Evolutionary conservation across 2,797 vertebrate genomes (phyloP).

Genomic region (Xiphorhynchus erythropygius): DNA sequence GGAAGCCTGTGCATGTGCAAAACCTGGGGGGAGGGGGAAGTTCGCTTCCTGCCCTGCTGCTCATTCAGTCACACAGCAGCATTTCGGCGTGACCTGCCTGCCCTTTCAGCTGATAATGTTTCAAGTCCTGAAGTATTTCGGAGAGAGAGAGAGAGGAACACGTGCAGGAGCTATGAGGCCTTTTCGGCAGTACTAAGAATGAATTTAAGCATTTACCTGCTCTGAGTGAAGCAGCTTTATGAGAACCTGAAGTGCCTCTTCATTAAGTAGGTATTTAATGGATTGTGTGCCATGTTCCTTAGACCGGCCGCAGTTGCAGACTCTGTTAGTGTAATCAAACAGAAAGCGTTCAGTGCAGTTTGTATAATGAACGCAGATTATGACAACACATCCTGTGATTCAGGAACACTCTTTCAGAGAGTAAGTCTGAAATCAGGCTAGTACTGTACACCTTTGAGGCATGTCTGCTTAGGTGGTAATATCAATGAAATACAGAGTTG

Average conservation of each 20-base stretch:
- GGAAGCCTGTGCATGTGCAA: neutral
- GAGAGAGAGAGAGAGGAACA: neutral
- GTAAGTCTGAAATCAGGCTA: neutral
- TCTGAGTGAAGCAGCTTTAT: neutral
- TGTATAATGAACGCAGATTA: neutral
- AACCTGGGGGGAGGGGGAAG: neutral
- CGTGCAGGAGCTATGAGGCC: neutral
- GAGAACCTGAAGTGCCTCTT: neutral
- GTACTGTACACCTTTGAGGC: neutral
- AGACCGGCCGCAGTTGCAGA: neutral
- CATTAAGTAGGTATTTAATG: neutral
- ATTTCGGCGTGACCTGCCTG: neutral
- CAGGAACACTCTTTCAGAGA: neutral
- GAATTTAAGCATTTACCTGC: neutral
- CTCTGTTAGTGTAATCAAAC: neutral
- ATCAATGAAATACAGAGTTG: neutral
- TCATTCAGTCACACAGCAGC: neutral
- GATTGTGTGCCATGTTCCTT: neutral
- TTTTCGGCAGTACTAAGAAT: neutral
- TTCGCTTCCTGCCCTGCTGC: neutral
- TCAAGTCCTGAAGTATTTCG: neutral
- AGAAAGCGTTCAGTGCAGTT: neutral
- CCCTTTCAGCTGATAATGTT: neutral
- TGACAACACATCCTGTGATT: rapidly evolving
- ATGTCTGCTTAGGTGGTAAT: neutral